phyloP scores from a whole-genome alignment of 2,797 vertebrate species.

The Brotula barbata region DNA sequence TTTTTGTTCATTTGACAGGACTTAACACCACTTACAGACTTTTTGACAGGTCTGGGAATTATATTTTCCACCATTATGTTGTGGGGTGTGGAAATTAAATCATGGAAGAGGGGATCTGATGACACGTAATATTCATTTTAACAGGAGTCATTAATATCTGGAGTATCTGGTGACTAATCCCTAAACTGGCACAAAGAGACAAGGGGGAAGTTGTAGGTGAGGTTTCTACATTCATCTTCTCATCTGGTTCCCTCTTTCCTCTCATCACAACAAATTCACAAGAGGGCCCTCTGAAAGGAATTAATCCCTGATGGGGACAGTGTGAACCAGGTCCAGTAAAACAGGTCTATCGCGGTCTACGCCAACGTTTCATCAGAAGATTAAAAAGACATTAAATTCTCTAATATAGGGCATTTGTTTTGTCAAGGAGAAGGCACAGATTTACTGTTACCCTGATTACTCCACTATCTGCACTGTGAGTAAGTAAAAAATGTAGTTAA shows the following conservation, averaged over 20 bases:
- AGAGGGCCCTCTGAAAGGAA: slow-evolving; percentile 46
- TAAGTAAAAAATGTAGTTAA: not conserved
- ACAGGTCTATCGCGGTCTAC: slow-evolving; percentile 28
- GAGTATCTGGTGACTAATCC: slow-evolving; percentile 78
- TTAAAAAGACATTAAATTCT: slow-evolving; percentile 15
- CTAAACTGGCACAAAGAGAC: slow-evolving; percentile 62
- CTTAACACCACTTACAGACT: slow-evolving; percentile 70
- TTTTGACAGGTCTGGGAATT: slow-evolving; percentile 62
- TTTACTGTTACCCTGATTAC: no score
- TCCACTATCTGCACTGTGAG: no score
- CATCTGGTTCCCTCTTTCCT: slow-evolving; percentile 30
- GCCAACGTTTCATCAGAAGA: slow-evolving; percentile 15
- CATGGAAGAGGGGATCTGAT: slow-evolving; percentile 70
- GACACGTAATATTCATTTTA: slow-evolving; percentile 73
- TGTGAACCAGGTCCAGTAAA: slow-evolving; percentile 34
- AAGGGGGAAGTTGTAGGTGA: slow-evolving; percentile 26
- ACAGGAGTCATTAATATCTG: slow-evolving; percentile 71
- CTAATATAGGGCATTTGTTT: slow-evolving; percentile 7
- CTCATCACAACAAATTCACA: slow-evolving; percentile 43
- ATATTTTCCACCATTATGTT: slow-evolving; percentile 68
- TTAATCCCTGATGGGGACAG: slow-evolving; percentile 52
- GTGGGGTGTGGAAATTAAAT: slow-evolving; percentile 72
- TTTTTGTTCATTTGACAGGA: slow-evolving; percentile 79
- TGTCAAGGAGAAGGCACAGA: slow-evolving; percentile 19
- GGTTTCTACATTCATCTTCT: slow-evolving; percentile 47